Evolutionary conservation across 2,113 vertebrate species (phyloP).

Genomic region (Psittacus erithacus): DNA sequence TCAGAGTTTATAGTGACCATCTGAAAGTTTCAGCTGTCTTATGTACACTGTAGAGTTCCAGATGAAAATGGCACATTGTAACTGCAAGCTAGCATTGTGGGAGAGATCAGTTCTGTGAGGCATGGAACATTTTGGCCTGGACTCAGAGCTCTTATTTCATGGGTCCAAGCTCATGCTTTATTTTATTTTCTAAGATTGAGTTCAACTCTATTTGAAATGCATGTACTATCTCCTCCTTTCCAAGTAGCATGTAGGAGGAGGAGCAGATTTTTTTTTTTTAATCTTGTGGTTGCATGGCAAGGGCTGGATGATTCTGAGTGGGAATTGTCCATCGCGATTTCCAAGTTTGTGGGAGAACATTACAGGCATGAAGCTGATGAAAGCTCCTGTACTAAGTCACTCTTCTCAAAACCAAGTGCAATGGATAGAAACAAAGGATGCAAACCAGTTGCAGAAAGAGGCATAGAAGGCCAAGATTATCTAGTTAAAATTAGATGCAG

Average conservation of each 20-base stretch:
- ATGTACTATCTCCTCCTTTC: background rate
- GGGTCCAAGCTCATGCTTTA: background rate
- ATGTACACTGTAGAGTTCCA: background rate
- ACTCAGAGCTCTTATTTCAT: background rate
- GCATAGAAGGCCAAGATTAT: background rate
- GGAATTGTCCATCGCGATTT: background rate
- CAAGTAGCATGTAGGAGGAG: background rate
- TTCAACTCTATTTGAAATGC: background rate
- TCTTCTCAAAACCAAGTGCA: background rate
- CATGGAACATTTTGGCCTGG: background rate
- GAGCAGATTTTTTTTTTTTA: background rate
- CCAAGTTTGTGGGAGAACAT: fast-evolving
- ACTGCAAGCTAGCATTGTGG: background rate
- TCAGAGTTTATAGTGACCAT: background rate
- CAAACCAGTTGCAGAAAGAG: background rate
- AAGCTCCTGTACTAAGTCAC: background rate
- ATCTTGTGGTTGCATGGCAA: background rate
- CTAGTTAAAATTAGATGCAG: background rate
- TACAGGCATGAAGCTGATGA: background rate
- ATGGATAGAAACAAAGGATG: background rate
- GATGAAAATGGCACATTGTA: background rate
- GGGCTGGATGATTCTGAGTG: background rate
- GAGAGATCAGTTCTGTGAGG: background rate
- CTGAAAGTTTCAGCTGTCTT: background rate
- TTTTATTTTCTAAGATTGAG: background rate